These are phyloP conservation scores for Glaucomys volans DNA, from an alignment of 2,113 vertebrate genomes.

Conservation along the genomic window DNA sequence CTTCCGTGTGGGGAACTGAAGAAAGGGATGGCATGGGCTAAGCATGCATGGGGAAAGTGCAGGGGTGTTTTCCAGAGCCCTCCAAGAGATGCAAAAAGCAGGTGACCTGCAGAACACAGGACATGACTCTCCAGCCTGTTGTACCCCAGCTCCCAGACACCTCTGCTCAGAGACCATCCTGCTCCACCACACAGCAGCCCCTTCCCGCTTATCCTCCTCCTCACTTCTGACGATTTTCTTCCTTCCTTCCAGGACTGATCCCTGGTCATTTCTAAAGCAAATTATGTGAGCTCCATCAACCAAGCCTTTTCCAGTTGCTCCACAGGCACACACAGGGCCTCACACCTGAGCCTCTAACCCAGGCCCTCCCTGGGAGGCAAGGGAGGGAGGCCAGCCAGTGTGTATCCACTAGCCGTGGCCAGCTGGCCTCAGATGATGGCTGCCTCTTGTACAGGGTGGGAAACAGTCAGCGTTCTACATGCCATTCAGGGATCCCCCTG, in stretches of 20 bases:
- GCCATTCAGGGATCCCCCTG: fast-evolving
- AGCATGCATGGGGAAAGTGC: neutral
- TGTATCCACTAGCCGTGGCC: too few relatives aligned
- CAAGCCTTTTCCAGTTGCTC: neutral
- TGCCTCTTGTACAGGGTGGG: neutral
- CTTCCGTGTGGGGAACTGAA: too few relatives aligned
- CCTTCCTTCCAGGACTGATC: neutral
- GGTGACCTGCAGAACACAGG: too few relatives aligned
- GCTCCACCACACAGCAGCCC: neutral
- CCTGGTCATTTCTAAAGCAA: neutral
- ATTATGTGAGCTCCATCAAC: neutral
- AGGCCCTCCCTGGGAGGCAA: neutral
- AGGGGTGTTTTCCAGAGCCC: neutral
- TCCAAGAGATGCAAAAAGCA: neutral
- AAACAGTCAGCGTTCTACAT: fast-evolving
- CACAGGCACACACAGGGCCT: neutral
- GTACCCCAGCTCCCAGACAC: neutral
- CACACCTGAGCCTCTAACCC: neutral
- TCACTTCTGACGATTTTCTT: neutral
- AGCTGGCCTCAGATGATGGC: too few relatives aligned
- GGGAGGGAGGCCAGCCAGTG: neutral
- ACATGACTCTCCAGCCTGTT: neutral
- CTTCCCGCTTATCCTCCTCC: neutral
- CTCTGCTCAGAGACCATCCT: too few relatives aligned
- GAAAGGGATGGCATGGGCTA: fast-evolving